phyloP scores from a whole-genome alignment of 2,797 vertebrate species.

The Siniperca undulata region DNA sequence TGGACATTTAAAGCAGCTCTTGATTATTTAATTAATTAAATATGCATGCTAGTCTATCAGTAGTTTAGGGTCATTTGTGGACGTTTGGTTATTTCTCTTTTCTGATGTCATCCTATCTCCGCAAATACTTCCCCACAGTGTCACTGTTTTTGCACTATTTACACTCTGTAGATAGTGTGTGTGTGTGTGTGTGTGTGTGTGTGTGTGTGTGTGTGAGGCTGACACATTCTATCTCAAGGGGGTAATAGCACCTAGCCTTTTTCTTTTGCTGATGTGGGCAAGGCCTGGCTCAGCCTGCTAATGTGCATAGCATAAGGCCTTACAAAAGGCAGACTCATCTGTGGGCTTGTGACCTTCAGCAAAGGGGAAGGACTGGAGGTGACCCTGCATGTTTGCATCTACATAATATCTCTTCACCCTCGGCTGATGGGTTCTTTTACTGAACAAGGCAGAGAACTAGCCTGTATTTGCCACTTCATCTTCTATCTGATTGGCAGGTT shows the following conservation, averaged over 20 bases:
- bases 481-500: conserved; percentile 27
- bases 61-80: conserved; percentile 1
- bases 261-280: conserved; percentile 61
- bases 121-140: conserved; percentile 13
- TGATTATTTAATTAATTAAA: conserved; percentile 22
- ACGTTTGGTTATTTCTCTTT: conserved; percentile 22
- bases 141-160: conserved; percentile 40
- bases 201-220: conserved; percentile 34
- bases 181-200: too few relatives aligned
- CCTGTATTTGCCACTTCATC: conserved; percentile 24
- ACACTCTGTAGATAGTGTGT: conserved; percentile 3
- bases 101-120: conserved; percentile 18
- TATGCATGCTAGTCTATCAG: neutral
- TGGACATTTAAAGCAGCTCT: neutral
- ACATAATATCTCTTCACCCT: conserved; percentile 26
- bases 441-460: conserved; percentile 1
- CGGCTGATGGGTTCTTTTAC: conserved; percentile 6
- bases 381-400: conserved; percentile 27
- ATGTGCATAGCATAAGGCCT: conserved; percentile 50
- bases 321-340: conserved; percentile 51
- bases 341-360: conserved; percentile 60
- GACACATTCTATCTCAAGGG: conserved; percentile 63
- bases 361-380: conserved; percentile 35
- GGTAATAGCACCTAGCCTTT: conserved; percentile 56
- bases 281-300: conserved; percentile 46